A percentile compares a stretch with the other conserved stretches of the same genome.
phyloP scores from a whole-genome alignment of 2,888 invertebrate genomes.

The Heterodera filipjevi region DNA sequence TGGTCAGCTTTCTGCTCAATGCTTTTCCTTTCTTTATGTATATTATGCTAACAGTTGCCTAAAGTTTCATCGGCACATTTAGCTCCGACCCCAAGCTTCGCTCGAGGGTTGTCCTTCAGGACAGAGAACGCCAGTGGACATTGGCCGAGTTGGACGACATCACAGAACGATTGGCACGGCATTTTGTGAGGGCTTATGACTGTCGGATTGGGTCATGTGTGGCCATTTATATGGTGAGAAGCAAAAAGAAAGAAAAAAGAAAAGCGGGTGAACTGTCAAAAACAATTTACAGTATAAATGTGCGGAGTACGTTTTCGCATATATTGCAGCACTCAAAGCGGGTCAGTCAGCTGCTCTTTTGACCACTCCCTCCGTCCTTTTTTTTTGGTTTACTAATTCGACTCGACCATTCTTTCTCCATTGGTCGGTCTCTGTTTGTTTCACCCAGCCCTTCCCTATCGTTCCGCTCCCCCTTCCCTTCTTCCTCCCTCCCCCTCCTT shows the following conservation, averaged over 20 bases:
- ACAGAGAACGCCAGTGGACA: slow-evolving; percentile 43
- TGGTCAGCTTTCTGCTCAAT: neutral
- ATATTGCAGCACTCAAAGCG: slow-evolving; percentile 67
- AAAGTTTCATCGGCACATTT: neutral
- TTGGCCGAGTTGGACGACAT: slow-evolving; percentile 45
- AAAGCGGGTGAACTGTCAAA: slow-evolving; percentile 24
- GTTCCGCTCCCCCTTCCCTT: neutral
- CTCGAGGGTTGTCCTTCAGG: slow-evolving; percentile 40
- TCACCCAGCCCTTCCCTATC: no score
- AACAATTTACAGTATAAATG: slow-evolving; percentile 54
- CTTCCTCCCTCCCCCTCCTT: no score
- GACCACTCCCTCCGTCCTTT: neutral
- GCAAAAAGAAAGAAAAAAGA: neutral
- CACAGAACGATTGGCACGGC: slow-evolving; percentile 63
- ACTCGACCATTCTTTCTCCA: no score
- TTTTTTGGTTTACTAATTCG: no score
- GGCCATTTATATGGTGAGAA: slow-evolving; percentile 65
- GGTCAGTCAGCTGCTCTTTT: slow-evolving; percentile 50
- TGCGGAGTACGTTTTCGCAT: slow-evolving; percentile 65
- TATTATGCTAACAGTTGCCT: no score
- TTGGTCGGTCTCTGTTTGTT: no score
- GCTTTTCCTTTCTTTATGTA: no score
- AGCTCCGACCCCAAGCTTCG: slow-evolving; percentile 28
- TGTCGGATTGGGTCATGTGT: slow-evolving; percentile 64
- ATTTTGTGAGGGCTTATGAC: slow-evolving; percentile 55